Base-by-base conservation (phyloP, 2,113 vertebrate species). In the Petaurus breviceps region DNA sequence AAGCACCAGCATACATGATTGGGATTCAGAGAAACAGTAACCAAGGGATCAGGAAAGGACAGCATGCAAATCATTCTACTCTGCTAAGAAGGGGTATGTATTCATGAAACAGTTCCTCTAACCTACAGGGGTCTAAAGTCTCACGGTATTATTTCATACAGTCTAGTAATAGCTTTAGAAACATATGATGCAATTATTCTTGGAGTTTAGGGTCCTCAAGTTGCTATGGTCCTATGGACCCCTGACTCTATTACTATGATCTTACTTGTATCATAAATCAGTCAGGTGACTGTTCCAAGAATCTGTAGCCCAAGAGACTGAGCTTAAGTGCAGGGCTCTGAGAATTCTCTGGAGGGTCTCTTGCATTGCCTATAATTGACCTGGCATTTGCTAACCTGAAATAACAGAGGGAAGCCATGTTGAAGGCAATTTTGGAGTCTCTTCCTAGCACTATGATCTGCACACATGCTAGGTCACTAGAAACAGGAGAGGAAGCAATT, bases 401-500 rank as follows among this genome's bases (percentile, higher is more conserved):
- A 61, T 90, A 97, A 46, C 92, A 84, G 89, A 93, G 96, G 91
- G 55, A 97, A 97, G 91, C 92, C 97, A 95, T 24, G 46, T 89
- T 96, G 95, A 97, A 97, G 28, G 50, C 46, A 94, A 0, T 96
- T 98, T 97, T 95, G 94, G 95, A 91, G 97, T 96, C 96, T 96
- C 95, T 97, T 57, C 52, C 23, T 0, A 16, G 46, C 95, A 12
- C 95, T 97, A 8, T 84, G 97, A 96, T 96, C 97, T 90, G 84
- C 96, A 96, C 91, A 96, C 94, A 92, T 57, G 57, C 93, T 84
- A 93, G 54, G 97, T 96, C 96, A 97, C 95, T 95, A 98, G 94
- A 97, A 98, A 93, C 51, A 0, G 0, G 92, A 98, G 98, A 98
- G 97, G 92, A 96, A 98, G 95, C 95, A 98, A 90, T 98, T 98